Evolutionary conservation across 2,113 vertebrate species (phyloP), one percentile per base, ranked within the genome.

Genomic region (Crypturellus undulatus): DNA sequence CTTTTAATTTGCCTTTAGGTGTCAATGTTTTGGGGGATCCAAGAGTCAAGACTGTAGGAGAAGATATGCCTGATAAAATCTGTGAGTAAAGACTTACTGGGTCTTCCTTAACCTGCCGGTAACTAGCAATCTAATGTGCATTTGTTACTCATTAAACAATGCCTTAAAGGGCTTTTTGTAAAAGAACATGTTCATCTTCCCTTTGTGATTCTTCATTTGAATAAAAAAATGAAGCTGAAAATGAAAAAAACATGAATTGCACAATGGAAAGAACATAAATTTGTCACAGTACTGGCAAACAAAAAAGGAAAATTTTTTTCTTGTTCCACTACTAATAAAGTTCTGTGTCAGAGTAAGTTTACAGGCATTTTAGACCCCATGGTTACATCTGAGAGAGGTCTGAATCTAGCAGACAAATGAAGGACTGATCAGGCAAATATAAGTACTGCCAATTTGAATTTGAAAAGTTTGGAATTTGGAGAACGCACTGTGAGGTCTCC

Each of bases 161-260:
- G 15, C 76, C 32, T 71, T 56, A 75, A 71, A 10, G 45, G 88
- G 9, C 2, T 17, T 14, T 60, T 42, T 25, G 24, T 28, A 8
- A 4, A 84, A 56, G 26, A 84, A 76, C 19, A 38, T 9, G 16
- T 9, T 78, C 43, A 45, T 81, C 38, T 26, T 77, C 30, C 24
- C 56, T 78, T 58, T 90, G 62, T 20, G 8, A 79, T 78, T 84
- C 51, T 83, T 92, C 64, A 80, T 49, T 90, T 13, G 75, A 95
- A 21, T 54, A 78, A 91, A 78, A 91, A 92, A 92, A 42, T 18
- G 42, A 70, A 90, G 72, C 38, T 71, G 45, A 90, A 92, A 73
- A 84, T 38, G 6, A 60, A 79, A 81, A 49, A 79, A 68, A 45
- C 26, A 13, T 58, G 30, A 83, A 67, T 36, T 63, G 30, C 0